Conservation (phyloP, 2,797 vertebrate species). For the Falco naumanni region DNA sequence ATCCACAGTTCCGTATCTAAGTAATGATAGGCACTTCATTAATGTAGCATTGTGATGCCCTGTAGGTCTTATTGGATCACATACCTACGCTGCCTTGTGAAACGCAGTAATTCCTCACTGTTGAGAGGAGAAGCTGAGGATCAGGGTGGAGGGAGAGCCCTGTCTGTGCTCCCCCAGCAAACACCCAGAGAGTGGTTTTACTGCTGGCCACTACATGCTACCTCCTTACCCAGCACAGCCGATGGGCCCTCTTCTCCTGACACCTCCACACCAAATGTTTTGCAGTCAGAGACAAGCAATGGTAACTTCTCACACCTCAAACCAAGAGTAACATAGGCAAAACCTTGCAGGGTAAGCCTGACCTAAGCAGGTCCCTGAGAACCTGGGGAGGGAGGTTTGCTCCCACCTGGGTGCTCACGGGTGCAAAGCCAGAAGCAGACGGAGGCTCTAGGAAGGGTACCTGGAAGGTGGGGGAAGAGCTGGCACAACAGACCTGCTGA, state of each 20-base stretch:
- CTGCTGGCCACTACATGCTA: no score
- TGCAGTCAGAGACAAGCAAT: not conserved
- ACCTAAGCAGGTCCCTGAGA: not conserved
- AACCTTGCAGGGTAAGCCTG: not conserved
- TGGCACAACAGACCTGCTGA: not conserved
- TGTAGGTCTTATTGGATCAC: not conserved
- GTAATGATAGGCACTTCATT: not conserved
- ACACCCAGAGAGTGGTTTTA: no score
- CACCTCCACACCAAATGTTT: not conserved
- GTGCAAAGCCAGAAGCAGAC: not conserved
- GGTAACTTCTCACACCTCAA: not conserved
- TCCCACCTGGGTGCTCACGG: not conserved
- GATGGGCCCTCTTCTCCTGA: no score
- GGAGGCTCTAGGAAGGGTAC: not conserved
- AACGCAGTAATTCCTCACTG: not conserved
- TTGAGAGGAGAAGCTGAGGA: fast-evolving
- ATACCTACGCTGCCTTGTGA: no score
- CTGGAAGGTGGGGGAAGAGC: not conserved
- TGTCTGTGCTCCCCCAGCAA: not conserved
- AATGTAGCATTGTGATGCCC: no score
- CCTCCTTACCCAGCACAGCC: no score
- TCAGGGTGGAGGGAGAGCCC: not conserved
- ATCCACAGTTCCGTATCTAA: not conserved
- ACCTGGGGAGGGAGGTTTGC: not conserved
- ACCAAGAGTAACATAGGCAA: not conserved